phyloP scores from a whole-genome alignment of 2,113 vertebrate genomes.

The Cyanoderma ruficeps region DNA sequence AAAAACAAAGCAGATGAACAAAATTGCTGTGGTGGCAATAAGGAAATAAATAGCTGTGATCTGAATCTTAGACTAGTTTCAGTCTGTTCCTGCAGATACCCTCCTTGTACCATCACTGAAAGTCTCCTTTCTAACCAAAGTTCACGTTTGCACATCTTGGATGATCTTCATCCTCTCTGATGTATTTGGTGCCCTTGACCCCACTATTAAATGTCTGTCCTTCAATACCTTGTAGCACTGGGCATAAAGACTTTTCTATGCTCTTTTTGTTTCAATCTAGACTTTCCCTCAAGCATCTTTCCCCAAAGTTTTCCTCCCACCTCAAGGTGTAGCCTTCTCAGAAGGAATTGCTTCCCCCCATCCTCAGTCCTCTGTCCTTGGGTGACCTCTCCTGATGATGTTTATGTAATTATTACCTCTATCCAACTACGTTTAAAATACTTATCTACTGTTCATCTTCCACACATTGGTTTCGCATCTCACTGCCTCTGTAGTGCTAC shows the following conservation, averaged over 20 bases:
- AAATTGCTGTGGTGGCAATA: not conserved
- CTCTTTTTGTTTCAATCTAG: not conserved
- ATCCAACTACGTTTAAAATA: not conserved
- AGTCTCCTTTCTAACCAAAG: not conserved
- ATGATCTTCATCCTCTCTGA: not conserved
- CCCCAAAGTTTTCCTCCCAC: not conserved
- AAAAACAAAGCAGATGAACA: not conserved
- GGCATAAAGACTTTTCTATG: not conserved
- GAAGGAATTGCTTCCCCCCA: not conserved
- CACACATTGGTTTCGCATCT: not conserved
- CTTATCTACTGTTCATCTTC: conserved; percentile 2
- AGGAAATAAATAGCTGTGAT: not conserved
- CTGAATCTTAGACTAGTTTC: not conserved
- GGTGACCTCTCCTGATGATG: not conserved
- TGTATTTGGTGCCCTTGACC: not conserved
- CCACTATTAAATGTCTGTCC: not conserved
- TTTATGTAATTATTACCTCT: not conserved
- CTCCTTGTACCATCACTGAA: not conserved
- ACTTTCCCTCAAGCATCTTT: not conserved
- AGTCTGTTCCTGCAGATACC: not conserved
- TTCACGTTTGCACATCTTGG: not conserved
- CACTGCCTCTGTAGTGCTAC: not conserved
- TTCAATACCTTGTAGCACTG: not conserved
- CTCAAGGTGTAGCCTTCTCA: not conserved
- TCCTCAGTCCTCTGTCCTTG: not conserved